A percentile compares a stretch with the other conserved stretches of the same genome.
These are phyloP conservation scores for Eufriesea mexicana DNA, from an alignment of 1,140 invertebrate genomes.

Conservation along the genomic window DNA sequence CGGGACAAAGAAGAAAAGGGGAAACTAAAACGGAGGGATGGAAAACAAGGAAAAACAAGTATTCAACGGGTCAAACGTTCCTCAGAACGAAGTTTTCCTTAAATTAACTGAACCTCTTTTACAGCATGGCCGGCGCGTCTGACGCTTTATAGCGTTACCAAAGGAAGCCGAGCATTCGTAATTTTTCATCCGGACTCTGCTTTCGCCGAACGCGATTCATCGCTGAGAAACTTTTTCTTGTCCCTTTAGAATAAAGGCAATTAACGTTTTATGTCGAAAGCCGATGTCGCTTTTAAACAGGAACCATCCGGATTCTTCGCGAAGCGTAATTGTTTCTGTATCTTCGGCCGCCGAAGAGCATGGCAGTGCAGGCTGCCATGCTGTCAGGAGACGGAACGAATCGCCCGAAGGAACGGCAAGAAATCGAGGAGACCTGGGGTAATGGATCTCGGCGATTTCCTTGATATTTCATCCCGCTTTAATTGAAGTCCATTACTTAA, in stretches of 20 bases:
- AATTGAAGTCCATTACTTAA: constrained; percentile 48
- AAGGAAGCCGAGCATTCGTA: constrained; percentile 2
- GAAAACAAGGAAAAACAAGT: not conserved
- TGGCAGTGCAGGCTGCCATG: too few species aligned
- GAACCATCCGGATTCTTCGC: not conserved
- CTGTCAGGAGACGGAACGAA: not conserved
- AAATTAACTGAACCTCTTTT: constrained; percentile 26
- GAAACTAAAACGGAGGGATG: not conserved
- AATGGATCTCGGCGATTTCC: constrained; percentile 29
- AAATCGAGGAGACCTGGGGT: not conserved
- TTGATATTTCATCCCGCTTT: constrained; percentile 28
- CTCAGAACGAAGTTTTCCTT: not conserved
- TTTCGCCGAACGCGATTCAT: not conserved
- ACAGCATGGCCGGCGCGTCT: not conserved
- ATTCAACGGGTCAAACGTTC: constrained; percentile 1
- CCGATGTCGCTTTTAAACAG: constrained; percentile 18
- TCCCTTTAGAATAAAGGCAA: constrained; percentile 23
- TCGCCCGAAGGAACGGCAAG: not conserved
- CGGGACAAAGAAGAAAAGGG: too few species aligned
- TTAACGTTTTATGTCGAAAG: constrained; percentile 42
- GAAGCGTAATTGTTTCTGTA: constrained; percentile 28
- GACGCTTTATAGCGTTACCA: not conserved
- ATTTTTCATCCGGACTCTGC: not conserved
- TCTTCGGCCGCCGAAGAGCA: not conserved
- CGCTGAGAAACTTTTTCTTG: not conserved